These are phyloP conservation scores for Drosophila nr. perissopoda DNA, from an alignment of 2,888 invertebrate genomes.

Conservation along the genomic window DNA sequence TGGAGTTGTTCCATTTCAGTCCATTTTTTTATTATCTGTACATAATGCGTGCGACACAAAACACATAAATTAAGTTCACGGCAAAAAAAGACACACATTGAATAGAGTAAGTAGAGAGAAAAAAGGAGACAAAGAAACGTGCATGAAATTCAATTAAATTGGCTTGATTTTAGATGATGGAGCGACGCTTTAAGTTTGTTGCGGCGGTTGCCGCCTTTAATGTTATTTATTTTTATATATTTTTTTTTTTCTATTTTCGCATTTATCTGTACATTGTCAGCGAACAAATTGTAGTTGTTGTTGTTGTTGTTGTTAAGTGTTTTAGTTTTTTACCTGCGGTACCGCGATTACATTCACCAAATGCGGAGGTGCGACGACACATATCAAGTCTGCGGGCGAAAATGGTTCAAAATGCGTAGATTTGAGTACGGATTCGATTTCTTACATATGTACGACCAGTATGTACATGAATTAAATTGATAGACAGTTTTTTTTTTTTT, in stretches of 20 bases:
- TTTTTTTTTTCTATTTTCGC: conserved; percentile 40
- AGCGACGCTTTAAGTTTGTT: conserved; percentile 66
- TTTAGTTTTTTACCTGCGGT: conserved; percentile 93
- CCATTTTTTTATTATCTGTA: conserved; percentile 44
- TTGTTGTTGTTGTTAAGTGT: conserved; percentile 45
- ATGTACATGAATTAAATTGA: conserved; percentile 37
- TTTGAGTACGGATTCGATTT: conserved; percentile 64
- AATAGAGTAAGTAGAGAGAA: conserved; percentile 31
- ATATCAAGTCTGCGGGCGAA: conserved; percentile 97
- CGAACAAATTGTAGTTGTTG: conserved; percentile 49
- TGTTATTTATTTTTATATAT: conserved; percentile 52
- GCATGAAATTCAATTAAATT: conserved; percentile 80
- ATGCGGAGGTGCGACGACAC: conserved; percentile 97
- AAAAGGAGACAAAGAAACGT: conserved; percentile 67
- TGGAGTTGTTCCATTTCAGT: conserved; percentile 18
- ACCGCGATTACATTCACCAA: conserved; percentile 98
- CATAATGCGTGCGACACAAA: conserved; percentile 68
- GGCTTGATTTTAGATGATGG: conserved; percentile 69
- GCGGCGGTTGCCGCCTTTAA: conserved; percentile 75
- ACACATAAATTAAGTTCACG: conserved; percentile 51
- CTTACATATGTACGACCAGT: conserved; percentile 18
- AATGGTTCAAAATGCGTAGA: conserved; percentile 76
- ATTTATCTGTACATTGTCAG: conserved; percentile 68
- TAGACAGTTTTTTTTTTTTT: neutral
- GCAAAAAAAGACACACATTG: conserved; percentile 14